Conservation (phyloP, 2,113 vertebrate genomes). For the Psephotus haematonotus region DNA sequence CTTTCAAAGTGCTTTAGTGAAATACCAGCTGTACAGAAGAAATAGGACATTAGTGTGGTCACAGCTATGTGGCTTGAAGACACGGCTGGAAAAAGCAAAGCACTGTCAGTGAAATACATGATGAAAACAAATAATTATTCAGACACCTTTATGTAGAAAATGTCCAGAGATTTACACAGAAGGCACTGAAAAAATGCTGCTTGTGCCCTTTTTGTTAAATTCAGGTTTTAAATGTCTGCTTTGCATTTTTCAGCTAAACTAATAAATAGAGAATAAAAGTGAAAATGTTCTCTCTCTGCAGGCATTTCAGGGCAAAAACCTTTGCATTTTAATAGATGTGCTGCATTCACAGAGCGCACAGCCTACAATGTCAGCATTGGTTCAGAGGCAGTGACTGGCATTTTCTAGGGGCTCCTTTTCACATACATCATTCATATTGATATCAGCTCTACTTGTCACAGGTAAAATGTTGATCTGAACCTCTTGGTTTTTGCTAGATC, state of each 20-base stretch:
- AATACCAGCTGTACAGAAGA: neutral
- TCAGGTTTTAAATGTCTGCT: neutral
- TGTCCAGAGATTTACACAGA: neutral
- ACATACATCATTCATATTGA: neutral
- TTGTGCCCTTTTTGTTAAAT: neutral
- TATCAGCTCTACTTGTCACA: neutral
- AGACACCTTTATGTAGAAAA: neutral
- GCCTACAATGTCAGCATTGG: neutral
- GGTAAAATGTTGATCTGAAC: neutral
- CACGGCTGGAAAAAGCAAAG: neutral
- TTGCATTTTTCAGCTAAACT: neutral
- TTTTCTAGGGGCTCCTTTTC: neutral
- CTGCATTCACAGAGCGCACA: neutral
- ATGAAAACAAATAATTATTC: neutral
- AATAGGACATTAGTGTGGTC: neutral
- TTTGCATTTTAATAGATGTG: neutral
- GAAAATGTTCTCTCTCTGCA: neutral
- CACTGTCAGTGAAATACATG: neutral
- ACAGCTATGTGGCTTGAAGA: neutral
- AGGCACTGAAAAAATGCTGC: neutral
- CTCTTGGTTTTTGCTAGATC: neutral
- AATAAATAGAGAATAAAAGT: neutral
- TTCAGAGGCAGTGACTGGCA: rapidly evolving
- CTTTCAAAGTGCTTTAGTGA: neutral
- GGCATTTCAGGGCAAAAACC: neutral